Percentiles rank a stretch among this genome's conserved stretches.
Evolutionary conservation across 2,113 vertebrate species (phyloP).

Genomic region (Anolis carolinensis): DNA sequence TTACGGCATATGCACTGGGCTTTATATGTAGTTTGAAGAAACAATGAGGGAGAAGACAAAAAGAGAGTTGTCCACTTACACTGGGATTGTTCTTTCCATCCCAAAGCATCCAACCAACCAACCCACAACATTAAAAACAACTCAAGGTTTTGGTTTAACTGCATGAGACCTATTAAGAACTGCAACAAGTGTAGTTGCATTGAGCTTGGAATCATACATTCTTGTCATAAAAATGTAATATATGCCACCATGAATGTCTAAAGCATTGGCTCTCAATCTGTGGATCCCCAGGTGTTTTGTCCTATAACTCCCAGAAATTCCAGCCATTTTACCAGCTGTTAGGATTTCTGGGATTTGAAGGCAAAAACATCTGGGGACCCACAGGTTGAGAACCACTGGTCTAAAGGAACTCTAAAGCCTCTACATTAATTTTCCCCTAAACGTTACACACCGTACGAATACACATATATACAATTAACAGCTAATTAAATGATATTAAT

Average conservation of each 20-base stretch:
- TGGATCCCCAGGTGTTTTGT: no score
- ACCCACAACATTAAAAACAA: slow-evolving; percentile 45
- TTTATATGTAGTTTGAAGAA: slow-evolving; percentile 33
- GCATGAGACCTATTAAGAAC: slow-evolving; percentile 60
- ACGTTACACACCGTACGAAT: not conserved
- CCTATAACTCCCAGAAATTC: no score
- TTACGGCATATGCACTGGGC: slow-evolving; percentile 19
- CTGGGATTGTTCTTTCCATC: slow-evolving; percentile 39
- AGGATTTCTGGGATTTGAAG: no score
- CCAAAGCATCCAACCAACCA: slow-evolving; percentile 58
- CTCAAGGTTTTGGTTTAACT: slow-evolving; percentile 52
- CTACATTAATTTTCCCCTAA: not conserved
- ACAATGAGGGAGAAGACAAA: not conserved
- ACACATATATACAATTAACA: not conserved
- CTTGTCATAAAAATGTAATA: slow-evolving; percentile 20
- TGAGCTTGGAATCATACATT: slow-evolving; percentile 27
- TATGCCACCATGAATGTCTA: slow-evolving; percentile 34
- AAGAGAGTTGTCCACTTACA: slow-evolving; percentile 36
- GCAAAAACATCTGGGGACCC: no score
- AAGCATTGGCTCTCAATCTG: no score
- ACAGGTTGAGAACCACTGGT: no score
- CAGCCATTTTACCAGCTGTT: no score
- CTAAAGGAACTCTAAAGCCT: slow-evolving; percentile 27
- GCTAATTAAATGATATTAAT: not conserved
- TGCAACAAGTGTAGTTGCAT: slow-evolving; percentile 48